A percentile compares a stretch with the other conserved stretches of the same genome.
These are phyloP conservation scores for Danio kyathit DNA, from an alignment of 2,797 vertebrate genomes.

Conservation along the genomic window DNA sequence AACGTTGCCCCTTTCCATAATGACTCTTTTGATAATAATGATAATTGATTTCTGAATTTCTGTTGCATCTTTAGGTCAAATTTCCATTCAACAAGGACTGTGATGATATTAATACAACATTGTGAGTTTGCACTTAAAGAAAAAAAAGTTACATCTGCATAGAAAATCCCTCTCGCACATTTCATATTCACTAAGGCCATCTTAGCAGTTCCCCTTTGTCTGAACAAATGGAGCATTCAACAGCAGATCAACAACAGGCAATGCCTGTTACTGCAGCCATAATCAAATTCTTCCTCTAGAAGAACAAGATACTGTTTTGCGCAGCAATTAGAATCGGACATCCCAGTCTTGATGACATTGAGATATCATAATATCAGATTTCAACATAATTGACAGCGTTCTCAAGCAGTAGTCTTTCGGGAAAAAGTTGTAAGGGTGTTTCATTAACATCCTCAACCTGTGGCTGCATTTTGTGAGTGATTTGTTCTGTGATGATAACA, in stretches of 20 bases:
- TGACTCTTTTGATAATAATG: background rate
- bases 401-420: conserved; percentile 15
- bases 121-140: background rate
- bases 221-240: conserved; percentile 51
- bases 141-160: conserved; percentile 32
- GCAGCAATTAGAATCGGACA: conserved; percentile 65
- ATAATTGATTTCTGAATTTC: background rate
- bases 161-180: background rate
- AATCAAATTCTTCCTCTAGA: conserved; percentile 60
- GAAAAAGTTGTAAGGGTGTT: background rate
- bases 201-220: conserved; percentile 10
- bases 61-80: background rate
- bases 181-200: conserved; percentile 21
- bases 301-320: conserved; percentile 64
- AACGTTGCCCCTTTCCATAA: background rate
- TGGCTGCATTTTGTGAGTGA: conserved; percentile 8
- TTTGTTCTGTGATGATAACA: conserved; percentile 13
- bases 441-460: conserved; percentile 16
- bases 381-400: conserved; percentile 39
- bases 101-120: conserved; percentile 1
- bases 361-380: conserved; percentile 54
- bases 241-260: conserved; percentile 44
- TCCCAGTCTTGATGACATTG: conserved; percentile 53
- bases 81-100: background rate
- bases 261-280: conserved; percentile 40